Evolutionary conservation across 2,113 vertebrate genomes (phyloP).

Genomic region (Eubucco bourcierii): DNA sequence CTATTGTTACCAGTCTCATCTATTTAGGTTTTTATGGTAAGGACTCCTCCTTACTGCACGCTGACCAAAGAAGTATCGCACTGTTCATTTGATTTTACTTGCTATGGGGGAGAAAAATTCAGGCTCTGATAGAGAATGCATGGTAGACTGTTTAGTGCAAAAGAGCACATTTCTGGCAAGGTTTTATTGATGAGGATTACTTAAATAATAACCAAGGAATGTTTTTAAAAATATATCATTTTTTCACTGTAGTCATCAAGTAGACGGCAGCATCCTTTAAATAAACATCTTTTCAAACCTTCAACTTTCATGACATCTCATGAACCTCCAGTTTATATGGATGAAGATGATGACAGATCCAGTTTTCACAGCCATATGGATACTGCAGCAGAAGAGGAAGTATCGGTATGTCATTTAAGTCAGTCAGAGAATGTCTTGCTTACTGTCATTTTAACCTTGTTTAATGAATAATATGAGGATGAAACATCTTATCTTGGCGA

Average conservation of each 20-base stretch:
- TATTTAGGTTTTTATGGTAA: background rate
- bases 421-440: background rate
- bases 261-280: slow-evolving; percentile 95
- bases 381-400: slow-evolving; percentile 86
- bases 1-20: background rate
- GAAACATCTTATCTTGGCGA: background rate
- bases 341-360: slow-evolving; percentile 94
- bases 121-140: background rate
- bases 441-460: background rate
- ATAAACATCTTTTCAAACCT: slow-evolving; percentile 97
- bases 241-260: slow-evolving; percentile 85
- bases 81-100: background rate
- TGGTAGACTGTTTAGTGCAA: background rate
- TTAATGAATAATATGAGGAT: background rate
- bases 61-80: background rate
- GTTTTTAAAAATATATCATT: slow-evolving; percentile 37
- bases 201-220: background rate
- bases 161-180: background rate
- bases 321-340: slow-evolving; percentile 98
- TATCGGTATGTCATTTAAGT: slow-evolving; percentile 74
- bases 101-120: background rate
- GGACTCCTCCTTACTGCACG: background rate
- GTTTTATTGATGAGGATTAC: background rate
- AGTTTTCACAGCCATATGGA: slow-evolving; percentile 85
- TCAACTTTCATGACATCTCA: slow-evolving; percentile 99